Evolutionary conservation across 2,113 vertebrate genomes (phyloP), one percentile per base, ranked within the genome.

Genomic region (Hyperopisus bebe): DNA sequence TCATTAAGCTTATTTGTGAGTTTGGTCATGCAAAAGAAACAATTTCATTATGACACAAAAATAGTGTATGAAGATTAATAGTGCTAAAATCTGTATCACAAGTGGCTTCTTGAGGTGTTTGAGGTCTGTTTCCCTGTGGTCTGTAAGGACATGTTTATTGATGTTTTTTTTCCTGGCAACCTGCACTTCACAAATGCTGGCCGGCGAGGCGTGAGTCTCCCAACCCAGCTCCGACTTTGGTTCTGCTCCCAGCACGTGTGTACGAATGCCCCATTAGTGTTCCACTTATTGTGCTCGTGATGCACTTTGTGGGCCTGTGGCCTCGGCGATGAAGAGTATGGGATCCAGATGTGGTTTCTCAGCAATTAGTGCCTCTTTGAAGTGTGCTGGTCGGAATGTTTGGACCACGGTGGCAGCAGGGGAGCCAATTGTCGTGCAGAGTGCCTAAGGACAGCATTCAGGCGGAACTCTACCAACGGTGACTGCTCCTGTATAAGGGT

Each of bases 341-440:
- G 90, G 51, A 80, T 89, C 91, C 91, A 92, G 88, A 89, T 93
- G 91, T 90, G 86, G 8, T 31, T 86, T 83, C 80, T 35, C 55
- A 62, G 66, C 35, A 80, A 90, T 91, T 90, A 90, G 88, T 24
- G 31, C 47, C 82, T 42, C 58, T 58, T 42, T 86, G 24, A 31
- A 66, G 82, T 58, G 31, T 35, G 58, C 35, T 44, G 42, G 19
- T 84, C 2, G 85, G 85, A 53, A 53, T 51, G 85, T 48, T 21
- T 13, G 47, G 47, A 35, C 4, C 17, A 39, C 0, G 47, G 24
- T 27, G 46, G 21, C 24, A 44, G 19, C 21, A 24, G 82, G 42
- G 39, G 7, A 44, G 39, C 24, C 44, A 44, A 3, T 5, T 2
- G n/a, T 50, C 0, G n/a, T 31, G 31, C 46, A 47, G 50, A 87